A percentile compares a stretch with the other conserved stretches of the same genome.
Conservation (phyloP, 2,113 vertebrate genomes). For the Nematolebias whitei region DNA sequence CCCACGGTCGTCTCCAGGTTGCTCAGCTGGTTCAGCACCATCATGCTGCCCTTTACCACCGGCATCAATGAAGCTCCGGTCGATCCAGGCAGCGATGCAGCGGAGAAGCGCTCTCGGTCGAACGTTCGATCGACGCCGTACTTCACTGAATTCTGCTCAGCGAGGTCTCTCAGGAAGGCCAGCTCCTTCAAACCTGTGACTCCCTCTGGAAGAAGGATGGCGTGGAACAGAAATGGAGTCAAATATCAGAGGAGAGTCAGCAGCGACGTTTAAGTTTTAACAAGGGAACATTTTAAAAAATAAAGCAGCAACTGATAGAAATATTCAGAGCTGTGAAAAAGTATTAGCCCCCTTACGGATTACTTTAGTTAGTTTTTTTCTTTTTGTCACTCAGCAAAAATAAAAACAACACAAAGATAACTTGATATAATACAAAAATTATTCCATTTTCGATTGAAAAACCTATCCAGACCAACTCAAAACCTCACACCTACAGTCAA, state of each 20-base stretch:
- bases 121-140: slow-evolving; percentile 86
- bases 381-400: too few relatives aligned
- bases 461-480: too few relatives aligned
- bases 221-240: neutral
- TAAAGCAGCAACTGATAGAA: slow-evolving; percentile 17
- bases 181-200: slow-evolving; percentile 95
- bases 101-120: slow-evolving; percentile 44
- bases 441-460: too few relatives aligned
- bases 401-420: too few relatives aligned
- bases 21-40: slow-evolving; percentile 98
- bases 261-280: neutral
- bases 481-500: too few relatives aligned
- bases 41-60: slow-evolving; percentile 96
- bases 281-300: slow-evolving; percentile 16
- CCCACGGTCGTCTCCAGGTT: slow-evolving; percentile 97
- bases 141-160: slow-evolving; percentile 94
- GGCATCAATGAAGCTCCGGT: slow-evolving; percentile 72
- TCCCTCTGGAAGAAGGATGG: slow-evolving; percentile 79
- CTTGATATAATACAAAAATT: too few relatives aligned
- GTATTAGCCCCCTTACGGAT: too few relatives aligned
- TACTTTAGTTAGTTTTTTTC: too few relatives aligned
- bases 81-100: slow-evolving; percentile 19
- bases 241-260: neutral
- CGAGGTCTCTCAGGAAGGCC: slow-evolving; percentile 94
- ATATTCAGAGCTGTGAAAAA: neutral